Conservation (phyloP, 2,797 vertebrate genomes). For the Centroberyx gerrardi region DNA sequence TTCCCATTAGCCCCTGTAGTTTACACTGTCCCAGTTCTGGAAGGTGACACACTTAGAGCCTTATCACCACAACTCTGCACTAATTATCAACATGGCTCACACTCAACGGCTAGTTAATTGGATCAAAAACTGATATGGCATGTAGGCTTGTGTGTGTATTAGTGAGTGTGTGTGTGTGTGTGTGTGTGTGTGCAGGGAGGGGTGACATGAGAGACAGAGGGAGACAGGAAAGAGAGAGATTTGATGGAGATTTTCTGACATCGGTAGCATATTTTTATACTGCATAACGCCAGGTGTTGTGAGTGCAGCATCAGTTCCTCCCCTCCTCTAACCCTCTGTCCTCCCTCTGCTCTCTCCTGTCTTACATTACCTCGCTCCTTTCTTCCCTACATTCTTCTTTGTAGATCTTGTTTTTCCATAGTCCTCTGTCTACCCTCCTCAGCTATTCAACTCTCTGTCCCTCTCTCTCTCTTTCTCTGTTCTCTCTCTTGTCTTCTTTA, state of each 20-base stretch:
- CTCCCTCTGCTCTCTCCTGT: background rate
- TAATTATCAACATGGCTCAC: slow-evolving; percentile 72
- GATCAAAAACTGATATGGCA: slow-evolving; percentile 40
- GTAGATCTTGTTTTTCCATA: background rate
- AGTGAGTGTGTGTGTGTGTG: slow-evolving; percentile 16
- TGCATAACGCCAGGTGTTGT: background rate
- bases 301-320: too few species aligned
- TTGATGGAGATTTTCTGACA: background rate
- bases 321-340: background rate
- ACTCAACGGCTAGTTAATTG: slow-evolving; percentile 67
- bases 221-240: slow-evolving; percentile 5
- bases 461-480: background rate
- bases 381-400: background rate
- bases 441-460: slow-evolving; percentile 7
- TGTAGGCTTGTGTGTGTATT: slow-evolving; percentile 3
- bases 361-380: background rate
- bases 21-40: slow-evolving; percentile 75
- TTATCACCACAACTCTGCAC: slow-evolving; percentile 63
- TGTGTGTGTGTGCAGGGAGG: background rate
- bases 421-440: background rate
- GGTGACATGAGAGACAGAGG: background rate
- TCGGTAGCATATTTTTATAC: background rate
- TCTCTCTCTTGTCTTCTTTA: background rate
- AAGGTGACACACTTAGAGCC: slow-evolving; percentile 82
- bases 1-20: slow-evolving; percentile 65